phyloP scores from a whole-genome alignment of 2,113 vertebrate genomes.

The Orientallactaga bullata region DNA sequence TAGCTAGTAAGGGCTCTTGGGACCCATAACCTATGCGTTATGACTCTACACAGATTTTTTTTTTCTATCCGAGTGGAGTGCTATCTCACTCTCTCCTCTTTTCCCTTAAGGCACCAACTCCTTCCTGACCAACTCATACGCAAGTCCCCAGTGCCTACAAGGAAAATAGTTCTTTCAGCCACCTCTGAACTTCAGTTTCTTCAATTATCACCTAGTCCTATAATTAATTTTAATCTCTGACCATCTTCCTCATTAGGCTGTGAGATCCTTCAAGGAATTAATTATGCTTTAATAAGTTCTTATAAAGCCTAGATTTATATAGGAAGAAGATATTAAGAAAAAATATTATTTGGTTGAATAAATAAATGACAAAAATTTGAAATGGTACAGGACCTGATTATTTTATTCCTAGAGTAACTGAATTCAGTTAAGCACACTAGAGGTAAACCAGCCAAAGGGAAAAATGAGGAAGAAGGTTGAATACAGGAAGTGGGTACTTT shows the following conservation, averaged over 20 bases:
- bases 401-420: neutral
- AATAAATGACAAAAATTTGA: constrained; percentile 5
- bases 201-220: neutral
- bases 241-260: neutral
- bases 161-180: neutral
- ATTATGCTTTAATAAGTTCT: neutral
- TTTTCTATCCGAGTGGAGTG: neutral
- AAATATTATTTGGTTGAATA: constrained; percentile 21
- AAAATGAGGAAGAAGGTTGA: neutral
- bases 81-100: neutral
- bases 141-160: neutral
- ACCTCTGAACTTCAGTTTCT: neutral
- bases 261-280: constrained; percentile 5
- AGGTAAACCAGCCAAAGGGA: neutral
- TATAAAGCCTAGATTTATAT: neutral
- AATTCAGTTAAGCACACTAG: neutral
- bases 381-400: neutral
- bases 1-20: neutral
- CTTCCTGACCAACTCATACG: neutral
- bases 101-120: neutral
- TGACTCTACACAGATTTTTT: neutral
- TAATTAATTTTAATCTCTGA: constrained; percentile 2
- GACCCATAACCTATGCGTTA: fast-evolving
- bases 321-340: neutral
- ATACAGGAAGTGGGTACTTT: neutral